phyloP scores from a whole-genome alignment of 2,113 vertebrate genomes.

The Notarius quadriscutis region DNA sequence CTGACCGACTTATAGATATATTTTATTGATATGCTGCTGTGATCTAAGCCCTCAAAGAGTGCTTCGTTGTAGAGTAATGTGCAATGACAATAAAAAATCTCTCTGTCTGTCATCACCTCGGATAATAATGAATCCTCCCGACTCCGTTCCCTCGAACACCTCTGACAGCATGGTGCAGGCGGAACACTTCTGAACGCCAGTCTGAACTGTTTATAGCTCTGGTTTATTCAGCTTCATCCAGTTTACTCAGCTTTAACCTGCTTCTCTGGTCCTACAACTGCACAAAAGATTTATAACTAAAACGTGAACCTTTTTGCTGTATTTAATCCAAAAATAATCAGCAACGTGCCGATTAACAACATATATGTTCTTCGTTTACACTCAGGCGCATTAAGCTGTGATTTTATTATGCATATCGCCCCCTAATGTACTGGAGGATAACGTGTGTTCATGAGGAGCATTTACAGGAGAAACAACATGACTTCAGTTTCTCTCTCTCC shows the following conservation, averaged over 20 bases:
- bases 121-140: conserved; percentile 68
- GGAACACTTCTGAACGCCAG: neutral
- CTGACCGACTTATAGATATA: no score
- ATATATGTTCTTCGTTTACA: neutral
- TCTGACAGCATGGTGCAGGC: conserved; percentile 67
- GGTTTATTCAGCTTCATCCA: neutral
- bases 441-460: neutral
- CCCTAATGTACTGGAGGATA: neutral
- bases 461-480: neutral
- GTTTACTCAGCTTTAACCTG: neutral
- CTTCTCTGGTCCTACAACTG: neutral
- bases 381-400: neutral
- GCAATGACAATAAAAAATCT: no score
- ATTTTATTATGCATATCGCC: neutral
- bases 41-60: no score
- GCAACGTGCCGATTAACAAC: neutral
- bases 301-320: neutral
- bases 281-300: neutral
- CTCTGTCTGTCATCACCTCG: conserved; percentile 60
- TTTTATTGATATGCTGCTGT: no score
- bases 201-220: neutral
- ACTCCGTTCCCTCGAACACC: conserved; percentile 66
- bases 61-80: no score
- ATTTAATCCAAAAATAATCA: neutral
- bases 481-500: neutral